Evolutionary conservation across 2,113 vertebrate species (phyloP).

Genomic region (Cyphomyrus plagiostoma): DNA sequence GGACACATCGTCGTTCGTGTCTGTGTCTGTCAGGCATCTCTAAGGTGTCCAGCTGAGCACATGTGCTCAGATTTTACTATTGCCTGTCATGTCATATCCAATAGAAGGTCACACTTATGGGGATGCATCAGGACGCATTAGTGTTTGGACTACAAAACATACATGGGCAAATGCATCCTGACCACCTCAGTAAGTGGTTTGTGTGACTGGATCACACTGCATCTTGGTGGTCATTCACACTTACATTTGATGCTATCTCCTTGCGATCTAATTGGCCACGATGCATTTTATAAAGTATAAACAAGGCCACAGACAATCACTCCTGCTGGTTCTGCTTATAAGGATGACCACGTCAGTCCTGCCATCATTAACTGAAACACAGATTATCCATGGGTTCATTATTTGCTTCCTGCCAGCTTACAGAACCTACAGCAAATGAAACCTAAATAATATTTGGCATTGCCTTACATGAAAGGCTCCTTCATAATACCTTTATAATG

Average conservation of each 20-base stretch:
- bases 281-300: not conserved
- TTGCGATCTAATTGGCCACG: not conserved
- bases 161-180: not conserved
- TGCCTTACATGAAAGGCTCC: not conserved
- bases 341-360: not conserved
- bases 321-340: not conserved
- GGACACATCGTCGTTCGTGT: not conserved
- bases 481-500: not conserved
- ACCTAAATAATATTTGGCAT: not conserved
- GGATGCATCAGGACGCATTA: not conserved
- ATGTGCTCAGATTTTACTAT: not conserved
- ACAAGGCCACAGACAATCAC: not conserved
- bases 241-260: not conserved
- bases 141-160: not conserved
- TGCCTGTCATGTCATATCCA: not conserved
- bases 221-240: not conserved
- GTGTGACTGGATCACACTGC: not conserved
- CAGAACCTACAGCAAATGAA: not conserved
- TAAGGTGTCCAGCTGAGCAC: not conserved
- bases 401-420: not conserved
- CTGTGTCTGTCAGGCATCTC: not conserved
- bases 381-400: not conserved
- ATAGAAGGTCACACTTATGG: not conserved
- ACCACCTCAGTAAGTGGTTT: not conserved
- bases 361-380: not conserved